Evolutionary conservation across 2,888 invertebrate species (phyloP).

Genomic region (Drosophila gaucha): DNA sequence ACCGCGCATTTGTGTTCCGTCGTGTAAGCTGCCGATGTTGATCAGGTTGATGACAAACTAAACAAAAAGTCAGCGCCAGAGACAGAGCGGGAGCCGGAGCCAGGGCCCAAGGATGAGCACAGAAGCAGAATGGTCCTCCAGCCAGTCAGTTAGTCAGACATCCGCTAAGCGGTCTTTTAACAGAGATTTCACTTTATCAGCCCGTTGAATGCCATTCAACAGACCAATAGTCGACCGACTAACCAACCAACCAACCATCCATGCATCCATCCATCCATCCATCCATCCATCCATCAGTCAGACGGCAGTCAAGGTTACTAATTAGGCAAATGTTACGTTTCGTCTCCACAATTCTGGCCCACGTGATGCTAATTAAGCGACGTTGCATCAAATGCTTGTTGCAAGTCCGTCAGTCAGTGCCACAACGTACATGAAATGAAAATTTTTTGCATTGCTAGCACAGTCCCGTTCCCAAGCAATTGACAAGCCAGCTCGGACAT

Average conservation of each 20-base stretch:
- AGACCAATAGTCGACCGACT: slow-evolving; percentile 8
- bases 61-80: slow-evolving; percentile 1
- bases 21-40: slow-evolving; percentile 45
- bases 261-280: slow-evolving; percentile 14
- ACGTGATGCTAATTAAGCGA: slow-evolving; percentile 74
- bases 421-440: slow-evolving; percentile 44
- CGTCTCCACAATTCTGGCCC: slow-evolving; percentile 25
- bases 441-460: slow-evolving; percentile 57
- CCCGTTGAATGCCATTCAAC: slow-evolving; percentile 49
- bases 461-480: slow-evolving; percentile 28
- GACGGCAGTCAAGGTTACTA: slow-evolving; percentile 70
- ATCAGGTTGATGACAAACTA: slow-evolving; percentile 37
- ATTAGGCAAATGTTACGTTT: slow-evolving; percentile 61
- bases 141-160: slow-evolving; percentile 14
- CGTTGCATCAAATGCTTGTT: slow-evolving; percentile 62
- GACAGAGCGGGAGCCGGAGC: not conserved
- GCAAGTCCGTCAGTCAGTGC: slow-evolving; percentile 18
- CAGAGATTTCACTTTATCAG: slow-evolving; percentile 37
- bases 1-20: slow-evolving; percentile 53
- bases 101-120: slow-evolving; percentile 12
- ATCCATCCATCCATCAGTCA: slow-evolving; percentile 40
- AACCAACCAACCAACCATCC: slow-evolving; percentile 10
- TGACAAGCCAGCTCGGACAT: slow-evolving; percentile 69
- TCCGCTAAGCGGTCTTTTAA: slow-evolving; percentile 34
- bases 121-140: not conserved